Evolutionary conservation across 1,140 invertebrate species (phyloP).

Genomic region (Orius insidiosus): DNA sequence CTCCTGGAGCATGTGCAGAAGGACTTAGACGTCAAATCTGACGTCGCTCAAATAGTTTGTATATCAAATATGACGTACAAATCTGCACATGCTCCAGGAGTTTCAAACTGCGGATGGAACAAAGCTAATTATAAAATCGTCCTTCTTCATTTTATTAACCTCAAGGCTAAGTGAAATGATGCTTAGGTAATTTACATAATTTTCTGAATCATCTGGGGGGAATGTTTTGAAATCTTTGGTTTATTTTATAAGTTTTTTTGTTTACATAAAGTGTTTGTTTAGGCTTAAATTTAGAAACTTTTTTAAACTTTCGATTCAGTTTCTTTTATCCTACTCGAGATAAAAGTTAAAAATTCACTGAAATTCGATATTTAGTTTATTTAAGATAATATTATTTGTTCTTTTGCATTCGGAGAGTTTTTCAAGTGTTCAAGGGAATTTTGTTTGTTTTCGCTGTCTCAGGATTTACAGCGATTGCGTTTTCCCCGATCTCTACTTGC

Average conservation of each 20-base stretch:
- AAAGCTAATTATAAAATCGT: too few species aligned
- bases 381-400: background rate
- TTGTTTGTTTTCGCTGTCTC: background rate
- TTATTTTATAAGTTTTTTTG: background rate
- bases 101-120: too few species aligned
- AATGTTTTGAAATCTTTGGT: background rate
- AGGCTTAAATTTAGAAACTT: background rate
- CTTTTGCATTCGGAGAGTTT: constrained; percentile 13
- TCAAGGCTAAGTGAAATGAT: too few species aligned
- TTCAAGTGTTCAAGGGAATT: constrained; percentile 18
- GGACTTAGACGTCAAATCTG: too few species aligned
- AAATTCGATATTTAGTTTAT: background rate
- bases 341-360: background rate
- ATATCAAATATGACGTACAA: too few species aligned
- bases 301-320: constrained; percentile 1
- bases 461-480: constrained; percentile 30
- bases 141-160: too few species aligned
- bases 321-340: background rate
- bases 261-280: background rate
- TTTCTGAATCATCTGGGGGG: background rate
- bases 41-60: too few species aligned
- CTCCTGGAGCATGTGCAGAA: too few species aligned
- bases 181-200: too few species aligned
- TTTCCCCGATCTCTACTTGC: constrained; percentile 29
- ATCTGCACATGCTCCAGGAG: too few species aligned